Evolutionary conservation across 2,888 invertebrate species (phyloP).

Genomic region (Ctenicera cuprea): DNA sequence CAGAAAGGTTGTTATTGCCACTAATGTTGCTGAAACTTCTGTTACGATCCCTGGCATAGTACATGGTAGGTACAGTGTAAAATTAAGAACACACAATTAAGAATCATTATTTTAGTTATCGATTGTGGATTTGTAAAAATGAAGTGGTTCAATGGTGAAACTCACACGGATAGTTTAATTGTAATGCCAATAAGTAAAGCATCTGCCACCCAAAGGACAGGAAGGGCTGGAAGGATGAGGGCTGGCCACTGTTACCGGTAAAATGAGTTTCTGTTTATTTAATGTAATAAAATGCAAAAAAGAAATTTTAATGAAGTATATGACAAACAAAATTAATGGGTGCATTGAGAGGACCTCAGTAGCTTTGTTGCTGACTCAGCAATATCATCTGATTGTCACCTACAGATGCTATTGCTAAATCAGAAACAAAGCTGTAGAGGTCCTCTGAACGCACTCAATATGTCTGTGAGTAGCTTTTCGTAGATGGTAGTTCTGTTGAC

Average conservation of each 20-base stretch:
- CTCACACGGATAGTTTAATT: slow-evolving; percentile 89
- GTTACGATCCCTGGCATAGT: slow-evolving; percentile 95
- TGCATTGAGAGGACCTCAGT: no score
- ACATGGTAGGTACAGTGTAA: slow-evolving; percentile 80
- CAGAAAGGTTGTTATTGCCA: slow-evolving; percentile 94
- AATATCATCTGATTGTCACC: no score
- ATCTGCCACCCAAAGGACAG: slow-evolving; percentile 94
- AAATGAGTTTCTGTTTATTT: neutral
- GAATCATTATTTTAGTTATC: slow-evolving; percentile 80
- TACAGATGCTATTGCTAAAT: no score
- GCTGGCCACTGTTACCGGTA: slow-evolving; percentile 89
- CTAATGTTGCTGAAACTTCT: slow-evolving; percentile 98
- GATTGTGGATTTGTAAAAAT: slow-evolving; percentile 98
- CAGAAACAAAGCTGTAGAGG: no score
- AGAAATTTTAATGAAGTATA: no score
- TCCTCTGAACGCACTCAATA: no score
- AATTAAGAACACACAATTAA: neutral
- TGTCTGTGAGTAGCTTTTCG: no score
- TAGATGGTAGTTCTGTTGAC: no score
- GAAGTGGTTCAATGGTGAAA: slow-evolving; percentile 89
- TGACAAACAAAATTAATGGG: no score
- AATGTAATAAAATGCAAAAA: no score
- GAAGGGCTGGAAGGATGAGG: slow-evolving; percentile 90
- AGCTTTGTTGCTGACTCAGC: no score
- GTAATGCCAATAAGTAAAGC: slow-evolving; percentile 90